Conservation (phyloP, 1,140 invertebrate genomes). For the Cardiocondyla obscurior region DNA sequence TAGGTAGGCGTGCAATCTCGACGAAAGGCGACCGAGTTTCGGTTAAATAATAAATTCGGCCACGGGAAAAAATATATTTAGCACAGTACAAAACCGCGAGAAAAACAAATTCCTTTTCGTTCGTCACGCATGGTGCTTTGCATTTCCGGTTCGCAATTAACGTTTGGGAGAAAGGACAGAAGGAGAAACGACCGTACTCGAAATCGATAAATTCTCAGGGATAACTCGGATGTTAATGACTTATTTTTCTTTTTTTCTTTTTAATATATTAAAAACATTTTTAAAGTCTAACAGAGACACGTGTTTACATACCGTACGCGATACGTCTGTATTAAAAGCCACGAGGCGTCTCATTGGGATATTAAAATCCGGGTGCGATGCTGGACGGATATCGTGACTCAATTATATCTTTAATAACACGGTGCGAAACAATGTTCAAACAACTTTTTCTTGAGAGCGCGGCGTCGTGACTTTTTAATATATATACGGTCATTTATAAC, state of each 20-base stretch:
- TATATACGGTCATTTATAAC: conserved; percentile 69
- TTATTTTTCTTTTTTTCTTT: background rate
- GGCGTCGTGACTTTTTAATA: conserved; percentile 21
- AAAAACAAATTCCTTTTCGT: background rate
- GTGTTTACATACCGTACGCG: background rate
- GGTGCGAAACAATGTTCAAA: background rate
- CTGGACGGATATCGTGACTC: background rate
- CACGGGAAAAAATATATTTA: background rate
- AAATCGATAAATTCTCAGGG: conserved; percentile 66
- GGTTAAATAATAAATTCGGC: background rate
- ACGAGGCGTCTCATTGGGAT: background rate
- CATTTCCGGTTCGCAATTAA: conserved; percentile 34
- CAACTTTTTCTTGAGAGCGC: conserved; percentile 11
- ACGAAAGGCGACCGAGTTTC: background rate
- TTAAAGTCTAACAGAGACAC: background rate
- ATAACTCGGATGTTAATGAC: conserved; percentile 47
- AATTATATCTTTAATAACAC: conserved; percentile 1
- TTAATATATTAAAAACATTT: background rate
- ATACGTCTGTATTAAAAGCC: conserved; percentile 13
- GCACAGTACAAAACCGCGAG: background rate
- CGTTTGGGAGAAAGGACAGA: conserved; percentile 23
- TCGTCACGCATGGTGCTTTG: background rate
- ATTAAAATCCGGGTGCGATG: background rate
- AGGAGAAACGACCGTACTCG: conserved; percentile 31
- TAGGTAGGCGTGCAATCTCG: background rate